phyloP scores from a whole-genome alignment of 1,140 invertebrate species.

The Pseudomyrmex dendroicus region DNA sequence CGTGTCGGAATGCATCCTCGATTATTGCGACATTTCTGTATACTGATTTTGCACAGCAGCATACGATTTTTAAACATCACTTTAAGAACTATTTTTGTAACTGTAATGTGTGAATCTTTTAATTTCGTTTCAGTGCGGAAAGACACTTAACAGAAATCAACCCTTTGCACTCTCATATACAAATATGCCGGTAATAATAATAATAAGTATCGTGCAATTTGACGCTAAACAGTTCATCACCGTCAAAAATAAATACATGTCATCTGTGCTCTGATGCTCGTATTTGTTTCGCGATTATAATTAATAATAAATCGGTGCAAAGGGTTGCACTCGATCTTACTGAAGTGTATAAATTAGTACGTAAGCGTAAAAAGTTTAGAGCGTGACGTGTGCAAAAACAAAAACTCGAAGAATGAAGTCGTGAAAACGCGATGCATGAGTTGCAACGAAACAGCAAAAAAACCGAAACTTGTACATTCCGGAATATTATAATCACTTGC shows the following conservation, averaged over 20 bases:
- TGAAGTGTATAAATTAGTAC: conserved; percentile 50
- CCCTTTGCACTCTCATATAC: background rate
- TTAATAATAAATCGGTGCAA: background rate
- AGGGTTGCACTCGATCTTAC: conserved; percentile 11
- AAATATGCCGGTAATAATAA: too few relatives aligned
- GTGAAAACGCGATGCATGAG: conserved; percentile 1
- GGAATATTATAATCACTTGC: conserved; percentile 40
- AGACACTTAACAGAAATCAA: background rate
- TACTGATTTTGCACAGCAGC: background rate
- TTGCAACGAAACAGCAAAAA: conserved; percentile 36
- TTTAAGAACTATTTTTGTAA: conserved; percentile 9
- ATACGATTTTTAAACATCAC: background rate
- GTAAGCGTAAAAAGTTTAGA: conserved; percentile 38
- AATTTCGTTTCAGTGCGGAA: too few relatives aligned
- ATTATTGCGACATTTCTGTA: background rate
- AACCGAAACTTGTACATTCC: conserved; percentile 55
- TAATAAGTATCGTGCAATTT: too few relatives aligned
- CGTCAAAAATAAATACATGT: background rate
- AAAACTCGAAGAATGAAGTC: background rate
- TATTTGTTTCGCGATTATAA: conserved; percentile 2
- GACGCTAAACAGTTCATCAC: too few relatives aligned
- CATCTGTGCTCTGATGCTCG: background rate
- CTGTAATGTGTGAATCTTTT: too few relatives aligned
- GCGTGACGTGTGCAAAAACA: conserved; percentile 7
- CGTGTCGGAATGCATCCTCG: background rate